These are phyloP conservation scores for Amiota mariae DNA, from an alignment of 2,888 invertebrate species.

Conservation along the genomic window DNA sequence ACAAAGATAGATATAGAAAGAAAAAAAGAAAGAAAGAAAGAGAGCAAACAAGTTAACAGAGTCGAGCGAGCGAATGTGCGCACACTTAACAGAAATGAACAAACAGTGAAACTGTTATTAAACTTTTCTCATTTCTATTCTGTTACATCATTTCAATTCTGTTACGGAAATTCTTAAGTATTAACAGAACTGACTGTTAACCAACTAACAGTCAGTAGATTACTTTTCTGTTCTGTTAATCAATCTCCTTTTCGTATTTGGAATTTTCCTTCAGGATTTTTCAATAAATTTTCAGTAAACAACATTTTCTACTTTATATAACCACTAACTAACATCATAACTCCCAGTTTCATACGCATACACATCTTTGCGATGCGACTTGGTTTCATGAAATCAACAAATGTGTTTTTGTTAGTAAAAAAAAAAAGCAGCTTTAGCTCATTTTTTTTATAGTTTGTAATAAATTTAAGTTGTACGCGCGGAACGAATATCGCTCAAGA, in stretches of 20 bases:
- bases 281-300: neutral
- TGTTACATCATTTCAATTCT: neutral
- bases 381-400: no score
- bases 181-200: neutral
- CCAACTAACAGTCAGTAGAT: neutral
- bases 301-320: constrained; percentile 10
- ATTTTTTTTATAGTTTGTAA: constrained; percentile 8
- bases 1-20: neutral
- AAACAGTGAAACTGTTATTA: no score
- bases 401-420: no score
- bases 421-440: no score
- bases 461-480: constrained; percentile 2
- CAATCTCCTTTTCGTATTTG: constrained; percentile 4
- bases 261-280: neutral
- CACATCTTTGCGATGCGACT: no score
- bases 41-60: neutral
- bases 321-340: neutral
- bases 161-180: neutral
- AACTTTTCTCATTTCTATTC: no score
- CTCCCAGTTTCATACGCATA: no score
- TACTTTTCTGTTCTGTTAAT: neutral
- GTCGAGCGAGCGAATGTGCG: neutral
- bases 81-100: neutral
- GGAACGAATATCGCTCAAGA: neutral
- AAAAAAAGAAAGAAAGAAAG: neutral